A percentile compares a stretch with the other conserved stretches of the same genome.
These are phyloP conservation scores for Euglossa dilemma DNA, from an alignment of 1,140 invertebrate species.

Conservation along the genomic window DNA sequence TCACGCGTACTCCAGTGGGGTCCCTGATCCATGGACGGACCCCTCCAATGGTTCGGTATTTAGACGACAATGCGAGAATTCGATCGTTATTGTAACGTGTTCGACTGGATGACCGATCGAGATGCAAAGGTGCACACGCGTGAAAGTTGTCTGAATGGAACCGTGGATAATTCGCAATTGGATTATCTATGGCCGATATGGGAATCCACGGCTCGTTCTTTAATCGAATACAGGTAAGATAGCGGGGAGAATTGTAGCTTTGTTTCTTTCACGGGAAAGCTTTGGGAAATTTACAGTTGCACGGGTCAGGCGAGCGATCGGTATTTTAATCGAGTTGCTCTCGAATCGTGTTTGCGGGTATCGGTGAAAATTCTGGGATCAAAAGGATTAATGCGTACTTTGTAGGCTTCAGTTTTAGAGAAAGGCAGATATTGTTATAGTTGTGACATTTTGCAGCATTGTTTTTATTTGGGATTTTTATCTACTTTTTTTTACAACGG, in stretches of 20 bases:
- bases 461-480: too few species aligned
- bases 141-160: conserved; percentile 37
- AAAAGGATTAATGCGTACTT: too few species aligned
- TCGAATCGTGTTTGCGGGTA: too few species aligned
- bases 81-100: conserved; percentile 70
- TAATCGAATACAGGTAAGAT: not conserved
- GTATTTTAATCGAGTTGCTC: too few species aligned
- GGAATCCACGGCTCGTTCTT: not conserved
- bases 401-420: too few species aligned
- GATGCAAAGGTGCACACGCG: conserved; percentile 60
- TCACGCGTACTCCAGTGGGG: not conserved
- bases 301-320: too few species aligned
- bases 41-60: conserved; percentile 61
- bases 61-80: conserved; percentile 71
- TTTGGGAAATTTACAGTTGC: not conserved
- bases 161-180: conserved; percentile 72
- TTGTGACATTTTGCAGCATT: too few species aligned
- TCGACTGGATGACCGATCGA: conserved; percentile 64
- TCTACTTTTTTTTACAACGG: too few species aligned
- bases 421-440: too few species aligned
- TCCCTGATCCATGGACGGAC: not conserved
- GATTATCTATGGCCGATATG: conserved; percentile 15
- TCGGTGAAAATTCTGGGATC: too few species aligned
- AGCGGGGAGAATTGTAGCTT: not conserved
- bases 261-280: not conserved